Conservation (phyloP, 2,113 vertebrate species). For the Theropithecus gelada region DNA sequence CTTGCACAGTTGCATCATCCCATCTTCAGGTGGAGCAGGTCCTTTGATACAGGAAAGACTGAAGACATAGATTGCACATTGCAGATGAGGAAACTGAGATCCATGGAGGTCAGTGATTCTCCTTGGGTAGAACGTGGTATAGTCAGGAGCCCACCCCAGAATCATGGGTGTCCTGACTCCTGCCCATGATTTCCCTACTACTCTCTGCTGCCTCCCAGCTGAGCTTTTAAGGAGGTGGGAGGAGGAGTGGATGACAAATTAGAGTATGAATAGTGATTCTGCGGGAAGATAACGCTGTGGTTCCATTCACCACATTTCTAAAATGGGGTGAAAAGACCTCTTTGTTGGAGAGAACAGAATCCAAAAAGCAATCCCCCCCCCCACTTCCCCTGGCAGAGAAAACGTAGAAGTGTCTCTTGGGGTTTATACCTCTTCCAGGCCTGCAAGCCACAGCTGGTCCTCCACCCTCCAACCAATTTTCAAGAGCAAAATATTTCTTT, state of each 20-base stretch:
- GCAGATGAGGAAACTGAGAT: background rate
- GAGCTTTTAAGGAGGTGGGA: background rate
- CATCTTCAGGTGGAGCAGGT: background rate
- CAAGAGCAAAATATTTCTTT: conserved; percentile 32
- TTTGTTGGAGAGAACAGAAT: conserved; percentile 50
- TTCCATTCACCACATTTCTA: background rate
- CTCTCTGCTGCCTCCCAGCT: background rate
- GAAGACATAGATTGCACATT: background rate
- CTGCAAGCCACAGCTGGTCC: background rate
- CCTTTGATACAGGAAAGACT: background rate
- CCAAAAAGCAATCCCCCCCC: background rate
- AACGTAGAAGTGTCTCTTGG: background rate
- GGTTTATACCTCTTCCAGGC: background rate
- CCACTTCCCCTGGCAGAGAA: background rate
- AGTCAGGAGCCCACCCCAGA: background rate
- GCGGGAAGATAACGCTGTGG: background rate
- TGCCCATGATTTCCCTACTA: background rate
- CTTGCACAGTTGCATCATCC: background rate
- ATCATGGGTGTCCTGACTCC: background rate
- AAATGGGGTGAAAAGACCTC: conserved; percentile 4
- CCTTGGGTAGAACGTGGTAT: background rate
- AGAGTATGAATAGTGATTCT: background rate
- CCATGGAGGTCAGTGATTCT: background rate
- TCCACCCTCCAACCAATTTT: conserved; percentile 6
- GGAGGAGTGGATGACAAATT: background rate